These are phyloP conservation scores for Eledone cirrhosa DNA, from an alignment of 2,888 invertebrate species.

Conservation along the genomic window DNA sequence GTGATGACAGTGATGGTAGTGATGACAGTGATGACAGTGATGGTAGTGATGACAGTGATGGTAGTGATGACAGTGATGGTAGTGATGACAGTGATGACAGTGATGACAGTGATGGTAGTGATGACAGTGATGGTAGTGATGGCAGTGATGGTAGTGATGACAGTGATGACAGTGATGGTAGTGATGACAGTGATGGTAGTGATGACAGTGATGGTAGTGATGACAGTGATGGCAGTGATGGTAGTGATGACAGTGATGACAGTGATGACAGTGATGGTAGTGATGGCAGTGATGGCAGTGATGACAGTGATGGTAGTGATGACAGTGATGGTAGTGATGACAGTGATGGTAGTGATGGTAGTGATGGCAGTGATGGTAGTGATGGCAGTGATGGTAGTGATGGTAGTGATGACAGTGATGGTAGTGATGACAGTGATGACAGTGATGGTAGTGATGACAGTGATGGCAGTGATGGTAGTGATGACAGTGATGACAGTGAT, in stretches of 20 bases:
- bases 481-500: slow-evolving; percentile 7
- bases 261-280: neutral
- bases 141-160: neutral
- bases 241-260: neutral
- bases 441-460: neutral
- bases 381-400: slow-evolving; percentile 6
- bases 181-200: neutral
- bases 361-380: neutral
- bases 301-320: slow-evolving; percentile 15
- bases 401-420: slow-evolving; percentile 22
- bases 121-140: slow-evolving; percentile 1
- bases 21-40: neutral
- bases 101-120: slow-evolving; percentile 5
- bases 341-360: neutral
- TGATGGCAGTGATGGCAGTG: slow-evolving; percentile 14
- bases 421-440: neutral
- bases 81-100: slow-evolving; percentile 1
- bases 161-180: slow-evolving; percentile 2
- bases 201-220: slow-evolving; percentile 12
- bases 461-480: slow-evolving; percentile 14
- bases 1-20: slow-evolving; percentile 16
- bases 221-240: slow-evolving; percentile 17
- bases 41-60: slow-evolving; percentile 1
- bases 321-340: neutral
- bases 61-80: neutral